A percentile compares a stretch with the other conserved stretches of the same genome.
Conservation (phyloP, 1,140 invertebrate genomes). For the Acromyrmex heyeri region DNA sequence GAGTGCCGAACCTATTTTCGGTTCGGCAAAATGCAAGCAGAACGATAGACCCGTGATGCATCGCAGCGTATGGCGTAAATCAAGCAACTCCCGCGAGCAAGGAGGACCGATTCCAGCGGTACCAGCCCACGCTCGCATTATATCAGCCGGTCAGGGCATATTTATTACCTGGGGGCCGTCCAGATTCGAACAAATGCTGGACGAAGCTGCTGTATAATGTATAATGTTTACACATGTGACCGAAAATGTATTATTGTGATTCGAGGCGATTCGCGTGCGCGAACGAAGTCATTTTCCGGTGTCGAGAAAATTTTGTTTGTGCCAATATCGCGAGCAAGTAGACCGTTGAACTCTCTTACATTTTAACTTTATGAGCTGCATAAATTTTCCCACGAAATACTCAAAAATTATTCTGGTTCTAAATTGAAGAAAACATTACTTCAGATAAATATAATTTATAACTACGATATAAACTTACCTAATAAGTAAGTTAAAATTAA, state of each 20-base stretch:
- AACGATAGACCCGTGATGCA: slow-evolving; percentile 82
- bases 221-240: slow-evolving; percentile 43
- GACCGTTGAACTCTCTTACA: background rate
- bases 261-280: background rate
- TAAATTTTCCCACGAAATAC: background rate
- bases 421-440: background rate
- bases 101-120: slow-evolving; percentile 80
- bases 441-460: too few species aligned
- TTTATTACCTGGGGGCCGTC: slow-evolving; percentile 80
- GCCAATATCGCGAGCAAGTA: slow-evolving; percentile 19
- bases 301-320: background rate
- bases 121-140: slow-evolving; percentile 84
- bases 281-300: slow-evolving; percentile 22
- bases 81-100: slow-evolving; percentile 79
- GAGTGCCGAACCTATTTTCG: slow-evolving; percentile 78
- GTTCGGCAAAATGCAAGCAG: slow-evolving; percentile 80
- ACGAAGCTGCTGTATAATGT: slow-evolving; percentile 53
- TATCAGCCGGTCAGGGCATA: slow-evolving; percentile 83
- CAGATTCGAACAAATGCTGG: slow-evolving; percentile 82
- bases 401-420: background rate
- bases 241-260: slow-evolving; percentile 67
- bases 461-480: too few species aligned
- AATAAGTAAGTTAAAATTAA: too few species aligned
- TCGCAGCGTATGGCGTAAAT: slow-evolving; percentile 83
- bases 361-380: background rate